A percentile compares a stretch with the other conserved stretches of the same genome.
Conservation (phyloP, 1,140 invertebrate genomes). For the Asobara japonica region DNA sequence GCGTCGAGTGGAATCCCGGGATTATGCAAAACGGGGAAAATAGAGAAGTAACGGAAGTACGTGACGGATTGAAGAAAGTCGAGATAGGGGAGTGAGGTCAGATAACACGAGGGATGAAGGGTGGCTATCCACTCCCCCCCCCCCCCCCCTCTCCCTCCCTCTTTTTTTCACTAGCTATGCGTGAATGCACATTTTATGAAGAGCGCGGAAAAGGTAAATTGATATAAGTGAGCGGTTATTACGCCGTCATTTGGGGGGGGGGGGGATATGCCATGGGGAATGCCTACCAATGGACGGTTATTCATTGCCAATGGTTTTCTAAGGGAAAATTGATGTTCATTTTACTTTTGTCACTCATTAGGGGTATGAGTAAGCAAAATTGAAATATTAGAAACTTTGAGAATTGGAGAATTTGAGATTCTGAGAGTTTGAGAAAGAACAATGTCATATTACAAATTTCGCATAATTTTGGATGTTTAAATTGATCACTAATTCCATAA, state of each 20-base stretch:
- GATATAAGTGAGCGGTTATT: slow-evolving; percentile 68
- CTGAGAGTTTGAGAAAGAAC: too few species aligned
- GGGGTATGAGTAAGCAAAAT: too few species aligned
- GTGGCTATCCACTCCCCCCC: slow-evolving; percentile 32
- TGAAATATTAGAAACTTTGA: too few species aligned
- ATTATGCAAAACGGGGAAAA: slow-evolving; percentile 5
- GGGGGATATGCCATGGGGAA: background rate
- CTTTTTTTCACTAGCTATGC: slow-evolving; percentile 47
- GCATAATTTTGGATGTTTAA: too few species aligned
- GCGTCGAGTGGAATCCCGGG: background rate
- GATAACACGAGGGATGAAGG: slow-evolving; percentile 29
- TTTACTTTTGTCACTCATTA: too few species aligned
- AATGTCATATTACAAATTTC: too few species aligned
- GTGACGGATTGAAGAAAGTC: slow-evolving; percentile 23
- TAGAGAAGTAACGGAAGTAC: slow-evolving; percentile 22
- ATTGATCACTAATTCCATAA: too few species aligned
- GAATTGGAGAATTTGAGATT: too few species aligned
- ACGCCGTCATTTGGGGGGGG: slow-evolving; percentile 63
- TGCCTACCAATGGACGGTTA: slow-evolving; percentile 2
- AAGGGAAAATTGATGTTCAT: too few species aligned
- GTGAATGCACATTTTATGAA: slow-evolving; percentile 65
- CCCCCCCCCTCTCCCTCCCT: background rate
- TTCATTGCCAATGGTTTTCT: background rate
- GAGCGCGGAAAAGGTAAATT: slow-evolving; percentile 60
- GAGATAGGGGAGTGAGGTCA: slow-evolving; percentile 58